Base-by-base conservation (phyloP, 2,888 invertebrate genomes). In the Perizoma affinitatum region DNA sequence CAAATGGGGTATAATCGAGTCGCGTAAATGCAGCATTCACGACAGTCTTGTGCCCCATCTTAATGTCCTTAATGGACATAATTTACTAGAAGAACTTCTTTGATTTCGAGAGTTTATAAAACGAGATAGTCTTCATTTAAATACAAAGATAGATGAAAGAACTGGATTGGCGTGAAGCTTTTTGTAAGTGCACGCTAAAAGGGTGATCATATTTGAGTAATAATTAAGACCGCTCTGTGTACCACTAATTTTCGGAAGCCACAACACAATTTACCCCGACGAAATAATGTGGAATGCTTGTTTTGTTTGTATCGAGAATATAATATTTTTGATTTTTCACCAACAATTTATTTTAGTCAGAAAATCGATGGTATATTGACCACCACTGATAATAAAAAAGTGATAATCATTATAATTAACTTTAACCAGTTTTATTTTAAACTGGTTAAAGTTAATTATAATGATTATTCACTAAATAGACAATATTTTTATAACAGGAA, bases 11-110 rank as follows among this genome's bases (percentile, higher is more conserved):
- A 61, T 41, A 67, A 67, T 60, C 61, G 66, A 69, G 61, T 70
- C 62, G 55, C 66, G 66, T 62, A 59, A 65, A 71, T 63, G 58
- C 65, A 62, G 62, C 59, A 50, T 67, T 63, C 67, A 59, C 54
- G 50, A 60, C 66, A 62, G 52, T 66, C 67, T 70, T 76, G 75
- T 78, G 78, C 70, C 70, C 66, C 61, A 71, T 64, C 66, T 70
- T 62, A 78, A 80, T 82, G 76, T 74, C 63, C 71, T 50, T 75
- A 74, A 60, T 61, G 45, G 58, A n/a, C 60, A 58, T 58, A 48
- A 53, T 58, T 56, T 59, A 62, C 57, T 42, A 22, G 10, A 54
- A 61, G 22, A 38, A 56, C 59, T 44, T 47, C 51, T 61, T 63
- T 54, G 48, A 61, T 51, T 47, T 48, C n/a, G 50, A 36, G 45